Evolutionary conservation across 2,888 invertebrate species (phyloP).

Genomic region (Griposia aprilina): DNA sequence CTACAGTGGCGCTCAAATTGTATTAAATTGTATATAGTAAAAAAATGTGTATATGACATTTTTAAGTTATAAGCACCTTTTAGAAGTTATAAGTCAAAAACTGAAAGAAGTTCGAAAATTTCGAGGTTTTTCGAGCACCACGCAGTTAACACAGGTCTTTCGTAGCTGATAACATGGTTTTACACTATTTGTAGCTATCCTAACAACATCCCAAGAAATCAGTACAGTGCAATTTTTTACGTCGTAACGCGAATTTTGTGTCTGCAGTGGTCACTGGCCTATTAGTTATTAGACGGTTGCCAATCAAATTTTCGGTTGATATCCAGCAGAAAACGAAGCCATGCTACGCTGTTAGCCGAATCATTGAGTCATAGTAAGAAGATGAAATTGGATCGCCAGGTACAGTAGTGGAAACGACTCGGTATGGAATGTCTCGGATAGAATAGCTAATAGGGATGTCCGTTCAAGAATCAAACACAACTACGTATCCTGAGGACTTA

Average conservation of each 20-base stretch:
- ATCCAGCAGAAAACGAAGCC: slow-evolving; percentile 4
- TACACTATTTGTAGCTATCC: neutral
- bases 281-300: neutral
- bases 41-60: neutral
- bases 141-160: neutral
- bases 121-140: neutral
- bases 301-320: neutral
- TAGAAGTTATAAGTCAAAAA: neutral
- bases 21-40: neutral
- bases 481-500: slow-evolving; percentile 26
- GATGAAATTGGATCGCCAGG: slow-evolving; percentile 25
- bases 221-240: neutral
- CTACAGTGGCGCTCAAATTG: neutral
- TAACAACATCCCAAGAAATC: neutral
- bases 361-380: slow-evolving; percentile 19
- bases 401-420: slow-evolving; percentile 54
- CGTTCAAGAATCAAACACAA: slow-evolving; percentile 61
- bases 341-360: neutral
- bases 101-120: neutral
- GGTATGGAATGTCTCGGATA: slow-evolving; percentile 51
- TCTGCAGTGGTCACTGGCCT: neutral
- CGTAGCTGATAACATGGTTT: neutral
- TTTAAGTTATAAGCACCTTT: neutral
- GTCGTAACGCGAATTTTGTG: neutral
- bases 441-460: slow-evolving; percentile 61